phyloP scores from a whole-genome alignment of 2,888 invertebrate species.

The Eupithecia centaureata region DNA sequence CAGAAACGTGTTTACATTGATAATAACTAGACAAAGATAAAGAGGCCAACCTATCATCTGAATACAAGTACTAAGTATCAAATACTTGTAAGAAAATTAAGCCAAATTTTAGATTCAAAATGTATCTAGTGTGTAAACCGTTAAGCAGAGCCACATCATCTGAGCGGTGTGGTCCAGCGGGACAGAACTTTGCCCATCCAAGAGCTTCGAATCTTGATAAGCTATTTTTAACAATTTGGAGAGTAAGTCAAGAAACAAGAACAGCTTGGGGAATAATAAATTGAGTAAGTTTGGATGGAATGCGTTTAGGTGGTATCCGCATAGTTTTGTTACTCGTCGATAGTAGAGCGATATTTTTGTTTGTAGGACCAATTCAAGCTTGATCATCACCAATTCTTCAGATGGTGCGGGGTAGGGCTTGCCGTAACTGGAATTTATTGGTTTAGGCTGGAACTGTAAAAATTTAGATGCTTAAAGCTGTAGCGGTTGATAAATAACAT shows the following conservation, averaged over 20 bases:
- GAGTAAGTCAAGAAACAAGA: conserved; percentile 51
- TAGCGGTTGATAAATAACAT: too few species aligned
- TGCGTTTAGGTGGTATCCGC: neutral
- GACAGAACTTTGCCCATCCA: conserved; percentile 58
- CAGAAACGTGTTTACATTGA: neutral
- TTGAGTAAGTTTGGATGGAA: conserved; percentile 52
- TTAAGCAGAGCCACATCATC: conserved; percentile 13
- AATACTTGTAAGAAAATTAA: neutral
- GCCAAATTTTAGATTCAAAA: neutral
- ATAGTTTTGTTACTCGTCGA: neutral
- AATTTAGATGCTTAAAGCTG: too few species aligned
- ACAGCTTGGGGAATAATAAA: conserved; percentile 57
- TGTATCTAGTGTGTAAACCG: conserved; percentile 21
- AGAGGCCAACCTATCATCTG: neutral
- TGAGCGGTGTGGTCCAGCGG: conserved; percentile 34
- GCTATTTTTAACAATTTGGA: conserved; percentile 72
- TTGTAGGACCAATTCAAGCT: neutral
- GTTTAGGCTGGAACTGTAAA: too few species aligned
- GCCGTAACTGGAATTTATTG: neutral
- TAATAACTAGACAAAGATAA: neutral
- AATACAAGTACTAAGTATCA: neutral
- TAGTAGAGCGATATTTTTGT: neutral
- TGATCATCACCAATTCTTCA: neutral
- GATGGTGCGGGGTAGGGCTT: too few species aligned
- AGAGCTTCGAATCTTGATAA: conserved; percentile 61